Evolutionary conservation across 2,113 vertebrate genomes (phyloP).

Genomic region (Tragelaphus scriptus): DNA sequence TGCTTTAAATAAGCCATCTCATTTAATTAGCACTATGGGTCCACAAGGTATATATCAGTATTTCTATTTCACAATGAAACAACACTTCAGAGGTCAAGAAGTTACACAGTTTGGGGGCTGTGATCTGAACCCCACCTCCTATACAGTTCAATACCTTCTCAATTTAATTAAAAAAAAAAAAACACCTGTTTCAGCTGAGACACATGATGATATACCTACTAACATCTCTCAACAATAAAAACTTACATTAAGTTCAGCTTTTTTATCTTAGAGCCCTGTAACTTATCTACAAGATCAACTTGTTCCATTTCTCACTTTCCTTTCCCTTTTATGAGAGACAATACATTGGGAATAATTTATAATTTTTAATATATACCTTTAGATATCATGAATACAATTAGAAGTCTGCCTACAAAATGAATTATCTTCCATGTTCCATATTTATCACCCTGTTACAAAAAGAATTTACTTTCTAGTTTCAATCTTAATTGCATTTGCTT

Average conservation of each 20-base stretch:
- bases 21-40: background rate
- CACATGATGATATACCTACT: background rate
- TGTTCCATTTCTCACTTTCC: background rate
- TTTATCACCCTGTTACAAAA: background rate
- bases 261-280: background rate
- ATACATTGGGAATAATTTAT: background rate
- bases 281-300: background rate
- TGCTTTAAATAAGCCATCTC: background rate
- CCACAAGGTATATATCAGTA: background rate
- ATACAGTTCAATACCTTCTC: background rate
- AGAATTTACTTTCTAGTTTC: background rate
- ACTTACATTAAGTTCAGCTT: background rate
- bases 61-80: background rate
- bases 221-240: background rate
- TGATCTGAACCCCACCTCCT: background rate
- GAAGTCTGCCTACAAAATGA: background rate
- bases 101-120: background rate
- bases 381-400: background rate
- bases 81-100: background rate
- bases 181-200: background rate
- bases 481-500: slow-evolving; percentile 4
- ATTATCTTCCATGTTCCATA: background rate
- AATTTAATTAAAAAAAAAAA: background rate
- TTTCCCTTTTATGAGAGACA: background rate
- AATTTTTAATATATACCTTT: background rate